phyloP scores from a whole-genome alignment of 2,797 vertebrate species.

The Falco cherrug region DNA sequence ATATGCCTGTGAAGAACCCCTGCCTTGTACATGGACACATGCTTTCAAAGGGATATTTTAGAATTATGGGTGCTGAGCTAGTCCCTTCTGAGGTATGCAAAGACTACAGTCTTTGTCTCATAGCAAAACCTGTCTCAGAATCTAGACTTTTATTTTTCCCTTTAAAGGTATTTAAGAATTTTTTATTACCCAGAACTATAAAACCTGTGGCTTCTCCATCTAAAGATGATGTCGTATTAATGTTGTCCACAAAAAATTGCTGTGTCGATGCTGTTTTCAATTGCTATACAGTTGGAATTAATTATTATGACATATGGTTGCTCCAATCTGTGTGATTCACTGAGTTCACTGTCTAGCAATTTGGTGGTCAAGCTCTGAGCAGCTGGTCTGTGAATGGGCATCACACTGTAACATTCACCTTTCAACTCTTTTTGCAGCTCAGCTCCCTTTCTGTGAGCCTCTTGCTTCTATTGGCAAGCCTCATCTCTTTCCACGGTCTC shows the following conservation, averaged over 20 bases:
- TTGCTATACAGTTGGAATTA: conserved; percentile 22
- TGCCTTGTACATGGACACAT: not conserved
- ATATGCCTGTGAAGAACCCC: not conserved
- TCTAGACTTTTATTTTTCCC: not conserved
- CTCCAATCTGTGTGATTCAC: conserved; percentile 43
- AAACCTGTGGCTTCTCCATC: not conserved
- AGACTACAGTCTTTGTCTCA: not conserved
- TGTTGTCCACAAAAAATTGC: not conserved
- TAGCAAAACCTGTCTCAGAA: not conserved
- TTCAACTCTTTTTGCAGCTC: conserved; percentile 13
- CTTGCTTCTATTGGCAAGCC: not conserved
- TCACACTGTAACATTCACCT: not conserved
- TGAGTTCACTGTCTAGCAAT: conserved; percentile 65
- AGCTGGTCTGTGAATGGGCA: conserved; percentile 10
- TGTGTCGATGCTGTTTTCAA: not conserved
- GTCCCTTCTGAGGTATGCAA: not conserved
- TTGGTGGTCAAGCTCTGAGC: conserved; percentile 41
- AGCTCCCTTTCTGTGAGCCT: not conserved
- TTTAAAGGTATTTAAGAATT: not conserved
- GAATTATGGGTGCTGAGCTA: not conserved
- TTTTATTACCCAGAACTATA: not conserved
- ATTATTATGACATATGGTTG: conserved; percentile 49
- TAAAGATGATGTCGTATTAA: not conserved
- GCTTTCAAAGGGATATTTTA: not conserved
- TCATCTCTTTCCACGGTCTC: not conserved